These are phyloP conservation scores for Pterois miles DNA, from an alignment of 2,797 vertebrate genomes.

Conservation along the genomic window DNA sequence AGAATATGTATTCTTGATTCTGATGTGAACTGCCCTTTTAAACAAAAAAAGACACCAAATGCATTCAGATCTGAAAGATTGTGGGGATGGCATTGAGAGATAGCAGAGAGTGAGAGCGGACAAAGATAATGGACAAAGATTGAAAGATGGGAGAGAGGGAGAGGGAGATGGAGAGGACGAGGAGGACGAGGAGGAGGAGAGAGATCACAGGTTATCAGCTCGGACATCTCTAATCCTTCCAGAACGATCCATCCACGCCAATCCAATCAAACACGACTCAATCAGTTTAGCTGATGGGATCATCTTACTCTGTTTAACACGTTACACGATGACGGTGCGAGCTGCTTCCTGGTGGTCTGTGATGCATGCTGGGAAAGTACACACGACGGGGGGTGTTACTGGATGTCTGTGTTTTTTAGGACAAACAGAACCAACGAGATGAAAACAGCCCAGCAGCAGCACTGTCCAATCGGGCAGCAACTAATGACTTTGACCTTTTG, in stretches of 20 bases:
- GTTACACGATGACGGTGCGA: not conserved
- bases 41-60: not conserved
- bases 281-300: conserved; percentile 45
- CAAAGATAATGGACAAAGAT: not conserved
- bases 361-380: conserved; percentile 47
- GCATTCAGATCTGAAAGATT: not conserved
- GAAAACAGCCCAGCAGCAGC: not conserved
- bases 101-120: not conserved
- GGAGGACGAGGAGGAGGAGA: not conserved
- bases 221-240: conserved; percentile 55
- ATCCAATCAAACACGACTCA: conserved; percentile 53
- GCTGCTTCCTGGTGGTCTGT: not conserved
- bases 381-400: not conserved
- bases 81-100: not conserved
- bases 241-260: conserved; percentile 34
- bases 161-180: conserved; percentile 4
- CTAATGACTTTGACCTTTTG: too few relatives aligned
- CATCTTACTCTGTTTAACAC: conserved; percentile 32
- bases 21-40: not conserved
- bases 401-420: not conserved
- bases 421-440: not conserved
- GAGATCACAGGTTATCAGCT: conserved; percentile 35
- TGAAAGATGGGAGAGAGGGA: not conserved
- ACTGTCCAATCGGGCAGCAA: rapidly evolving
- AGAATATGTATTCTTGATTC: not conserved